Evolutionary conservation across 2,888 invertebrate species (phyloP), one percentile per base, ranked within the genome.

Genomic region (Chrysolina americana): DNA sequence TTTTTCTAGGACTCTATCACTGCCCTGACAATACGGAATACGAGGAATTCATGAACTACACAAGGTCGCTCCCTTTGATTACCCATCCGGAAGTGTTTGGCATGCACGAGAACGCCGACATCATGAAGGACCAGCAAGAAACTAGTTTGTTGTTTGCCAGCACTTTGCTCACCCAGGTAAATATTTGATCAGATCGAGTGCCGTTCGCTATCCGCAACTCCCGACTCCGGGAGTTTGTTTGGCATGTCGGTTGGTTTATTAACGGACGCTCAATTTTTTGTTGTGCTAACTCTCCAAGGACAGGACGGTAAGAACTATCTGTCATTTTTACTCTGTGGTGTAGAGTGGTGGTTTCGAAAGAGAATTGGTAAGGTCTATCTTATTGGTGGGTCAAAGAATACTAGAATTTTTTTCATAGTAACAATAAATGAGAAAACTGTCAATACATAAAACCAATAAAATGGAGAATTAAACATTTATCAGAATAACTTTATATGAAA

Each of bases 71-170:
- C 81, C 97, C 97, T 0, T 89, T 93, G 71, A 92, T 92, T 36
- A 94, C 96, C 17, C 91, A 93, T 71, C 97, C 98, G 0, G 92
- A 93, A 76, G 94, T 98, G 53, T 98, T 97, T 88, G 98, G 98
- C 13, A 95, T 98, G 92, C 94, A 98, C 87, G 92, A 95, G 74
- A 98, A 98, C 89, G 97, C 97, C 0, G 96, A 97, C 84, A 96
- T 98, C 83, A 94, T 95, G 83, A 96, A 96, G 86, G 97, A 98
- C 87, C 94, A 96, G 87, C 93, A 95, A 82, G 97, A 98, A 86
- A 95, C 96, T 0, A 91, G 92, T 81, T 91, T 94, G 75, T 85
- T 98, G 71, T 92, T 97, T 72, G 88, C 89, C 72, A 96, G 93
- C 17, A 92, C 93, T 15, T 87, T 95, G 71, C 87, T 94, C 8